Conservation (phyloP, 2,797 vertebrate species). For the Micrastur ruficollis region DNA sequence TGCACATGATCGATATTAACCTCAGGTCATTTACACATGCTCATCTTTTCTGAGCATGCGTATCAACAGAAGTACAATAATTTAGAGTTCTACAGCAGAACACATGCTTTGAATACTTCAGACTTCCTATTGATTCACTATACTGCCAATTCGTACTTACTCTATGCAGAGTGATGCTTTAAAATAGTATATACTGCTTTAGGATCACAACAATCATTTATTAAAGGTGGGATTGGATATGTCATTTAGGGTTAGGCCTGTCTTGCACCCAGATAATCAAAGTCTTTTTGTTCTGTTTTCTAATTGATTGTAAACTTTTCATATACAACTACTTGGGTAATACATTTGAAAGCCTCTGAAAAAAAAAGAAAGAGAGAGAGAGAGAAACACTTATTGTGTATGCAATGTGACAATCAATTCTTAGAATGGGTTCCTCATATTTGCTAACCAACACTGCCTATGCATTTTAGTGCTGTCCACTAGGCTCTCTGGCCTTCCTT, state of each 20-base stretch:
- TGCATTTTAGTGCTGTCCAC: background rate
- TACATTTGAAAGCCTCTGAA: background rate
- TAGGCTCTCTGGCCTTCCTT: background rate
- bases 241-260: background rate
- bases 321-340: background rate
- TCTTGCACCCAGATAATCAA: background rate
- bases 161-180: background rate
- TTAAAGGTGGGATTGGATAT: background rate
- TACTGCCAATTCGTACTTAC: background rate
- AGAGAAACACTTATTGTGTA: background rate
- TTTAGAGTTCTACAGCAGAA: background rate
- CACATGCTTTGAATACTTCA: background rate
- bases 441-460: background rate
- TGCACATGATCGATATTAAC: conserved; percentile 22
- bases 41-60: conserved; percentile 3
- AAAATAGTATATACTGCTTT: background rate
- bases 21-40: background rate
- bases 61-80: conserved; percentile 20
- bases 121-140: background rate
- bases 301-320: background rate
- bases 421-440: background rate
- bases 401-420: background rate
- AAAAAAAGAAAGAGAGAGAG: background rate
- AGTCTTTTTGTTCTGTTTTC: background rate
- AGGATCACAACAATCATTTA: background rate